Evolutionary conservation across 2,888 invertebrate genomes (phyloP).

Genomic region (Hypomecis punctinalis): DNA sequence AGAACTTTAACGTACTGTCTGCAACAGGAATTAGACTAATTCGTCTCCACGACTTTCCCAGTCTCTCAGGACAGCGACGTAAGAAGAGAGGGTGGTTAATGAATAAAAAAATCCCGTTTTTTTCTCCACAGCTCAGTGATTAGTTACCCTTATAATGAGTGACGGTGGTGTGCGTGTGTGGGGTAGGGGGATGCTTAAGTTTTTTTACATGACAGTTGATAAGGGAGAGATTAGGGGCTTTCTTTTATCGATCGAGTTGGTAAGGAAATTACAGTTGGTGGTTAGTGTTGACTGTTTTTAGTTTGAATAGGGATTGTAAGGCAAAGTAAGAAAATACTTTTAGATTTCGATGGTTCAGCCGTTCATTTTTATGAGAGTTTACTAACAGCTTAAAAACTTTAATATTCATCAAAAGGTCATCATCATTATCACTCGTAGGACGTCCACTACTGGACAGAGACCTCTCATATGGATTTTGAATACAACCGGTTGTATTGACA

Average conservation of each 20-base stretch:
- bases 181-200: conserved; percentile 63
- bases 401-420: too few species aligned
- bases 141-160: conserved; percentile 84
- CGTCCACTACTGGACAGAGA: too few species aligned
- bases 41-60: conserved; percentile 51
- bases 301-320: neutral
- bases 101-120: conserved; percentile 83
- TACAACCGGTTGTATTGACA: too few species aligned
- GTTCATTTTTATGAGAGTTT: too few species aligned
- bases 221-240: conserved; percentile 73
- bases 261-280: conserved; percentile 37
- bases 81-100: conserved; percentile 83
- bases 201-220: conserved; percentile 74
- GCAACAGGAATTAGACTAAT: neutral
- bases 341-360: too few species aligned
- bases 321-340: too few species aligned
- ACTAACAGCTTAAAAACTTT: too few species aligned
- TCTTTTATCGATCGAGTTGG: conserved; percentile 65
- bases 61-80: conserved; percentile 66
- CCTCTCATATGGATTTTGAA: too few species aligned
- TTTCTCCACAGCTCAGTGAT: conserved; percentile 82
- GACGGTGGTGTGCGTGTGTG: conserved; percentile 69
- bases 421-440: too few species aligned
- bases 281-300: conserved; percentile 5
- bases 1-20: too few species aligned